Evolutionary conservation across 1,140 invertebrate species (phyloP).

Genomic region (Paralvinella palmiformis): DNA sequence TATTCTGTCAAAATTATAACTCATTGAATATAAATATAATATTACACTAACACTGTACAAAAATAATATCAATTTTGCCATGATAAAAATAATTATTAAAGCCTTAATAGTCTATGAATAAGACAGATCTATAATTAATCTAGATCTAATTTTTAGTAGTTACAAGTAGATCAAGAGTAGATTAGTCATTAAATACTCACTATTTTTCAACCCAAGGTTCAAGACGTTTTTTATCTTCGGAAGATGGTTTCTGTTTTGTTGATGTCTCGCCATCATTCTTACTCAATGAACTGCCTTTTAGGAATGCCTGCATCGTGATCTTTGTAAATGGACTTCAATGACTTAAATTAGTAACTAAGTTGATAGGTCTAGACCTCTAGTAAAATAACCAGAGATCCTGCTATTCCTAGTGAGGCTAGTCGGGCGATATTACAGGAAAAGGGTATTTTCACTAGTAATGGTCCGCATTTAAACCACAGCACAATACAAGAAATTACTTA

Average conservation of each 20-base stretch:
- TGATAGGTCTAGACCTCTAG: too few species aligned
- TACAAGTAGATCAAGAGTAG: not conserved
- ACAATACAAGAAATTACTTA: too few species aligned
- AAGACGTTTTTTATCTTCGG: constrained; percentile 26
- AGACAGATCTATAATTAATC: not conserved
- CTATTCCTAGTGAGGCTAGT: too few species aligned
- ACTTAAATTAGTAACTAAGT: too few species aligned
- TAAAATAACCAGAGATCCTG: too few species aligned
- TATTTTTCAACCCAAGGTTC: constrained; percentile 91
- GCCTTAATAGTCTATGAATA: not conserved
- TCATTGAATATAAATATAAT: not conserved
- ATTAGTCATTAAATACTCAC: constrained; percentile 51
- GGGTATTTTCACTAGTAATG: too few species aligned
- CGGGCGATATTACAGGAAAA: too few species aligned
- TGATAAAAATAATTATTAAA: not conserved
- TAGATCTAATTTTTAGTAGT: not conserved
- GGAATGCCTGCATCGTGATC: constrained; percentile 68
- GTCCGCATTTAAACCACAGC: too few species aligned
- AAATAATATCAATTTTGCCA: not conserved
- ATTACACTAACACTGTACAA: not conserved
- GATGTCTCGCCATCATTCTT: not conserved
- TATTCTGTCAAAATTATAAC: not conserved
- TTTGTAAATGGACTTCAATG: too few species aligned
- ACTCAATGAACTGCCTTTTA: constrained; percentile 74
- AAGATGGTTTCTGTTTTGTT: not conserved